Percentiles rank a stretch among this genome's conserved stretches.
phyloP scores from a whole-genome alignment of 2,888 invertebrate genomes.

The Odontomyia ornata region DNA sequence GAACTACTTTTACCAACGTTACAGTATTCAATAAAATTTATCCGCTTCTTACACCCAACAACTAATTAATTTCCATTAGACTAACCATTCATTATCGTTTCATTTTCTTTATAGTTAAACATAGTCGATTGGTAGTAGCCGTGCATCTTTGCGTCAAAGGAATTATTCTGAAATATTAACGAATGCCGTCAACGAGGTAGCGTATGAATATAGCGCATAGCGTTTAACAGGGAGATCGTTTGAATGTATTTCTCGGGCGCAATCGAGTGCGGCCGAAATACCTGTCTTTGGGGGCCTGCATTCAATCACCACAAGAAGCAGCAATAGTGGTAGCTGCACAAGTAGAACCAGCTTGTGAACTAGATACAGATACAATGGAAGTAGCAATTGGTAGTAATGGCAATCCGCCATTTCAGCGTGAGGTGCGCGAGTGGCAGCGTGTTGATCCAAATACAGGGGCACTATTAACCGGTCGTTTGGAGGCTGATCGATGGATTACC shows the following conservation, averaged over 20 bases:
- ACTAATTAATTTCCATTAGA: constrained; percentile 24
- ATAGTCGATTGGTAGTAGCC: not conserved
- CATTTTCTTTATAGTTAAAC: constrained; percentile 34
- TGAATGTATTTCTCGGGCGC: not conserved
- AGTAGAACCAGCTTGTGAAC: not conserved
- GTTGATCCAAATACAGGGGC: constrained; percentile 65
- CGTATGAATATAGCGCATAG: not conserved
- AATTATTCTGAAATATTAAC: constrained; percentile 1
- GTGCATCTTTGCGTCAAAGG: not conserved
- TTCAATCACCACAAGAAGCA: not conserved
- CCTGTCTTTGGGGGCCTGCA: constrained; percentile 7
- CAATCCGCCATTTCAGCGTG: constrained; percentile 63
- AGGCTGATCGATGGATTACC: constrained; percentile 65
- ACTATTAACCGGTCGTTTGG: constrained; percentile 63
- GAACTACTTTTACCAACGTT: too few species aligned
- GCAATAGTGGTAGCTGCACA: too few species aligned
- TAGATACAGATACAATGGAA: constrained; percentile 51
- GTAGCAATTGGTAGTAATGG: constrained; percentile 55
- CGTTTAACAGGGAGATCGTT: not conserved
- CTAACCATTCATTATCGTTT: constrained; percentile 18
- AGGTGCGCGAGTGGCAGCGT: constrained; percentile 65
- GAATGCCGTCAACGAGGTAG: constrained; percentile 22
- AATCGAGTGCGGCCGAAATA: not conserved
- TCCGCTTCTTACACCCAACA: not conserved
- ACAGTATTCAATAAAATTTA: too few species aligned